A percentile compares a stretch with the other conserved stretches of the same genome.
Evolutionary conservation across 2,797 vertebrate species (phyloP).

Genomic region (Sciaenops ocellatus): DNA sequence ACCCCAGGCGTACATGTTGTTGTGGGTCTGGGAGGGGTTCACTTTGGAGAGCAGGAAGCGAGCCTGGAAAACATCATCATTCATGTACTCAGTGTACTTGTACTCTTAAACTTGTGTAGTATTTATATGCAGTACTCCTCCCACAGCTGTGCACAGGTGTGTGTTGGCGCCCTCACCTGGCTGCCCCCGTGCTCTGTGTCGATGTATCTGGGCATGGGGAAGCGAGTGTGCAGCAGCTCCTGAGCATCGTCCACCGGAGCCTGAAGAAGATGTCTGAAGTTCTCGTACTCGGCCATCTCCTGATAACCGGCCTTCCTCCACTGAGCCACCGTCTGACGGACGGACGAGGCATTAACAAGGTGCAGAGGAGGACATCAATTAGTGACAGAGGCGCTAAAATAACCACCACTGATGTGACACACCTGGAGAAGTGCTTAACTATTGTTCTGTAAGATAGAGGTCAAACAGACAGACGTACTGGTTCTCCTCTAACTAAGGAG

Average conservation of each 20-base stretch:
- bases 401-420: no score
- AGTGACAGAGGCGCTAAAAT: no score
- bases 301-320: conserved; percentile 98
- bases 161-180: conserved; percentile 85
- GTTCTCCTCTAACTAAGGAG: no score
- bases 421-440: no score
- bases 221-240: conserved; percentile 95
- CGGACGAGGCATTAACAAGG: not conserved
- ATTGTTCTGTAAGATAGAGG: no score
- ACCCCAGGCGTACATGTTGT: conserved; percentile 98
- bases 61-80: conserved; percentile 82
- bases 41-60: conserved; percentile 98
- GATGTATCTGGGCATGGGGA: conserved; percentile 97
- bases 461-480: no score
- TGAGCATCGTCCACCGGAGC: conserved; percentile 96
- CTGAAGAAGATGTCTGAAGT: conserved; percentile 95
- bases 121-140: not conserved
- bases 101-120: no score
- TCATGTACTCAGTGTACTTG: no score
- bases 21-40: conserved; percentile 97
- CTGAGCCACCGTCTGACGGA: conserved; percentile 92
- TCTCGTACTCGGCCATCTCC: conserved; percentile 96
- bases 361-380: no score
- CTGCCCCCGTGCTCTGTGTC: conserved; percentile 98
- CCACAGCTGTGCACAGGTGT: not conserved